phyloP scores from a whole-genome alignment of 2,113 vertebrate species.

The Phaethon lepturus region DNA sequence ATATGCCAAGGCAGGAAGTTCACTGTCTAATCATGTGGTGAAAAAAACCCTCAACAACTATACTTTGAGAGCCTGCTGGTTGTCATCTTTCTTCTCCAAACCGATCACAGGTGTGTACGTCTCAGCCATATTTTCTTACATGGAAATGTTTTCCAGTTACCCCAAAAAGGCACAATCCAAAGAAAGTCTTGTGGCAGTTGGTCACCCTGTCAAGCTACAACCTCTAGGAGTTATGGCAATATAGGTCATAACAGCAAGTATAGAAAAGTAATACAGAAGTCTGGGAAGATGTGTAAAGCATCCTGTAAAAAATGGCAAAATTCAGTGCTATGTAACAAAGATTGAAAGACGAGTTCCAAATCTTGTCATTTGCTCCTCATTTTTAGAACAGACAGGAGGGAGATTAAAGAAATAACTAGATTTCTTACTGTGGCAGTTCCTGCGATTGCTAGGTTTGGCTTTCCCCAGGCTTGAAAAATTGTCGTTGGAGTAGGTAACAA shows the following conservation, averaged over 20 bases:
- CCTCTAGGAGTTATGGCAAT: neutral
- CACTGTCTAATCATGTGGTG: neutral
- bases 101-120: rapidly evolving
- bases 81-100: neutral
- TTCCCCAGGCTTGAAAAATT: neutral
- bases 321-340: neutral
- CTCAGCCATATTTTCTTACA: neutral
- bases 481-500: neutral
- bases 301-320: neutral
- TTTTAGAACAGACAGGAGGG: neutral
- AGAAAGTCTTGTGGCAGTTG: neutral
- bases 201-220: neutral
- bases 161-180: neutral
- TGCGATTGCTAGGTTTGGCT: neutral
- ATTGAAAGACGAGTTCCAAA: neutral
- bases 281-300: neutral
- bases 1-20: neutral
- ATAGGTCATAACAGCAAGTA: neutral
- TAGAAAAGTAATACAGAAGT: neutral
- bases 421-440: neutral
- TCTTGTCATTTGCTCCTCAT: neutral
- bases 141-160: neutral
- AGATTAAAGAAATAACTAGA: neutral
- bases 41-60: neutral
- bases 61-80: neutral